These are phyloP conservation scores for Gymnoscopelus braueri DNA, from an alignment of 2,797 vertebrate genomes.

Conservation along the genomic window DNA sequence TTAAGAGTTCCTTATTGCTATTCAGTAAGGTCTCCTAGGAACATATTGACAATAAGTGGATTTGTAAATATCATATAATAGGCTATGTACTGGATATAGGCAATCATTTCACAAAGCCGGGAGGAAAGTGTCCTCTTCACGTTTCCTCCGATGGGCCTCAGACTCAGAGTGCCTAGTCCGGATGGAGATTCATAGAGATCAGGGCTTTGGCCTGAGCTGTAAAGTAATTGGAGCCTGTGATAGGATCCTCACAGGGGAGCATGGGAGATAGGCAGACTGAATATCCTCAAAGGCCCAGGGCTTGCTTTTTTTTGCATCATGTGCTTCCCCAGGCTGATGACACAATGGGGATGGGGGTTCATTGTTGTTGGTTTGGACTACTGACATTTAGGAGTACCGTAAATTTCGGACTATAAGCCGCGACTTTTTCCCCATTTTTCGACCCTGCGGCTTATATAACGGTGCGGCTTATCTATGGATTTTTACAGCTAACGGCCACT, in stretches of 20 bases:
- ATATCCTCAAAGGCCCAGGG: constrained; percentile 46
- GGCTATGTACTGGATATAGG: not conserved
- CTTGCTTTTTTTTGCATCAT: not conserved
- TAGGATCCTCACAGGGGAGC: constrained; percentile 63
- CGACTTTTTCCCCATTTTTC: too few relatives aligned
- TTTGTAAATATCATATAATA: not conserved
- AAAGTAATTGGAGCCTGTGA: constrained; percentile 62
- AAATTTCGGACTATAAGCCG: too few relatives aligned
- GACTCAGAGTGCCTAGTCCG: constrained; percentile 3
- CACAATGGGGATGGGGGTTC: not conserved
- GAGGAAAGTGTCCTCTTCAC: constrained; percentile 4
- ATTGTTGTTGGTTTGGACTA: too few relatives aligned
- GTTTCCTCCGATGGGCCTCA: not conserved
- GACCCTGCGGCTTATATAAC: too few relatives aligned
- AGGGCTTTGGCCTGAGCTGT: constrained; percentile 30
- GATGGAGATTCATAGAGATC: not conserved
- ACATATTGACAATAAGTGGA: not conserved
- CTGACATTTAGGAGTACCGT: too few relatives aligned
- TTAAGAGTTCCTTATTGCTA: not conserved
- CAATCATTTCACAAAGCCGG: not conserved
- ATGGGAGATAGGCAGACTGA: constrained; percentile 35
- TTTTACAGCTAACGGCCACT: too few relatives aligned
- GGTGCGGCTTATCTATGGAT: too few relatives aligned
- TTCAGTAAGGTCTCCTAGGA: not conserved
- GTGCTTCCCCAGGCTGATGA: constrained; percentile 2